A percentile compares a stretch with the other conserved stretches of the same genome.
phyloP scores from a whole-genome alignment of 2,797 vertebrate genomes.

The Neosilurus mollespiculum region DNA sequence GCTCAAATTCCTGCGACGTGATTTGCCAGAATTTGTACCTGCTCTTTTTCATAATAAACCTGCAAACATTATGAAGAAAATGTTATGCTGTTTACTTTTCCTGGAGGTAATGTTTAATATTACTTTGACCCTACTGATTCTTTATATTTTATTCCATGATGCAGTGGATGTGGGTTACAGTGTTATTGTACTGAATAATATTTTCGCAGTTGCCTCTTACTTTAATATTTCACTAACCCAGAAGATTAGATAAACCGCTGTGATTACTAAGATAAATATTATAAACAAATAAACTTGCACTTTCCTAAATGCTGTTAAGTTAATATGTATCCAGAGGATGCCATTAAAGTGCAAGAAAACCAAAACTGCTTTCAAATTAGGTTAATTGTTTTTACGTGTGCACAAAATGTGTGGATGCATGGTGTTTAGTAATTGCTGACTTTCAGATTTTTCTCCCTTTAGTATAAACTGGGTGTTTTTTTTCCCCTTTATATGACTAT shows the following conservation, averaged over 20 bases:
- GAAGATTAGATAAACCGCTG: neutral
- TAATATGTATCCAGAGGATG: too few species aligned
- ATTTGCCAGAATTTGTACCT: slow-evolving; percentile 35
- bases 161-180: neutral
- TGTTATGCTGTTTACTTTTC: slow-evolving; percentile 41
- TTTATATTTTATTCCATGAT: slow-evolving; percentile 37
- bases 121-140: slow-evolving; percentile 40
- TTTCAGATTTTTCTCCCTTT: neutral
- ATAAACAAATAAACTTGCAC: neutral
- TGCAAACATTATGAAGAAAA: slow-evolving; percentile 50
- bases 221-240: neutral
- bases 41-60: slow-evolving; percentile 32
- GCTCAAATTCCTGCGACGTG: neutral
- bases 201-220: neutral
- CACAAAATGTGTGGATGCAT: neutral
- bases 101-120: slow-evolving; percentile 46
- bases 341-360: neutral
- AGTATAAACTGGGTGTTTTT: neutral
- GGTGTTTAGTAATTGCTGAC: neutral
- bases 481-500: neutral
- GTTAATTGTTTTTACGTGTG: neutral
- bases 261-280: neutral
- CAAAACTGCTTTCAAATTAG: slow-evolving; percentile 6
- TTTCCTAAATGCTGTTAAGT: neutral
- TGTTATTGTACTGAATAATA: neutral